Base-by-base conservation (phyloP, 30 jellyfish, hydroid and myxozoan species). In the Kudoa iwatai region DNA sequence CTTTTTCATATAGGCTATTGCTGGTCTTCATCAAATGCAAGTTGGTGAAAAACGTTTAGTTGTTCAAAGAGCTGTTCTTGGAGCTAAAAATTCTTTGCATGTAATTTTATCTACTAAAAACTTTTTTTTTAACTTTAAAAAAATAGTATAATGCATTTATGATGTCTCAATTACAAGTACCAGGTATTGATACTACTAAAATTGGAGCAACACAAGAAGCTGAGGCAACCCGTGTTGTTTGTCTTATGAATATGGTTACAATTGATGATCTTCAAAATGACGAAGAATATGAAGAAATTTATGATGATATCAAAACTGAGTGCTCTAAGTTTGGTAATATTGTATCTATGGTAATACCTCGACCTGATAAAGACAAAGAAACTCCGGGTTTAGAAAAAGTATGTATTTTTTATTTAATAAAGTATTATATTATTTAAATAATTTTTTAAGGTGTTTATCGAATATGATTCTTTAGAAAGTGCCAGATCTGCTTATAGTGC, bases 1-100 rank as follows among this genome's bases (percentile, higher is more conserved):
- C 1, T 51, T 19, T 23, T 39, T 39, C 19, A 21, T 34, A 17
- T 25, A 71, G 93, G 93, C 93, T 4, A 71, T 71, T 10, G 86
- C 93, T 38, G 93, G 93, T 1, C 55, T 71, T 86, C 59, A 71
- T 44, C 87, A 86, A 6, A 71, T 71, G 93, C 93, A 71, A 47
- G 63, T 71, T 20, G 87, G 87, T 20, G 93, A 71, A 42, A 71
- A 71, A 45, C 59, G 60, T 23, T 64, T 71, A 24, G 57, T 71
- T 24, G 93, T 71, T 1, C 93, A 71, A 34, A 51, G 93, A 13
- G 93, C 93, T 9, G 63, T 85, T 55, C 87, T 71, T 44, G 93
- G 93, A 3, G 77, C 93, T 7, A 61, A 13, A n/a, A n/a, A n/a
- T n/a, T n/a, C n/a, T n/a, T n/a, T n/a, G n/a, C n/a, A n/a, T n/a